These are phyloP conservation scores for Stichodactyla helianthus DNA, from an alignment of 64 coral and sea anemone species.

Conservation along the genomic window DNA sequence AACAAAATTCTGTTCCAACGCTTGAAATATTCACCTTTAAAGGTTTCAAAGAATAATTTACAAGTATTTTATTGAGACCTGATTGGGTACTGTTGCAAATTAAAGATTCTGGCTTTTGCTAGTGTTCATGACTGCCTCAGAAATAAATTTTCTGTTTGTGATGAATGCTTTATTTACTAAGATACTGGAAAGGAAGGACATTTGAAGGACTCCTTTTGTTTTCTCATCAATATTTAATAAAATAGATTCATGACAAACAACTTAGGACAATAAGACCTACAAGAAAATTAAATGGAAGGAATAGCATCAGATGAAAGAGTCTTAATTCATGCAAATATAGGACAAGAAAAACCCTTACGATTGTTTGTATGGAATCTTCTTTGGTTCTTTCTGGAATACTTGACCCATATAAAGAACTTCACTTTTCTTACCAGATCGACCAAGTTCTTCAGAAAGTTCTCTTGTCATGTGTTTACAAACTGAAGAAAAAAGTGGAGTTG, in stretches of 20 bases:
- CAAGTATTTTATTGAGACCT: too few species aligned
- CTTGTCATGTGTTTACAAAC: conserved; percentile 81
- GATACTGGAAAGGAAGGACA: neutral
- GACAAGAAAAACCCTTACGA: conserved; percentile 52
- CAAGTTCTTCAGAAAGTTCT: conserved; percentile 71
- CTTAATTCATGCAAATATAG: neutral
- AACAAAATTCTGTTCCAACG: neutral
- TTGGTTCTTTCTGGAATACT: conserved; percentile 64
- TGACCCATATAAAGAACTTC: conserved; percentile 83
- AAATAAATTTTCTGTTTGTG: neutral
- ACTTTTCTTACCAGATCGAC: conserved; percentile 61
- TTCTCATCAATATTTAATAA: neutral
- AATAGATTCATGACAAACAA: neutral
- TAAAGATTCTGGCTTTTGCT: too few species aligned
- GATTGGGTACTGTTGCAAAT: too few species aligned
- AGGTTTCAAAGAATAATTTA: too few species aligned
- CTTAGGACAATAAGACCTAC: neutral
- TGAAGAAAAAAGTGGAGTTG: neutral
- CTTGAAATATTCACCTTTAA: neutral
- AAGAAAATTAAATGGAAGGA: neutral
- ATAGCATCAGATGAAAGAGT: neutral
- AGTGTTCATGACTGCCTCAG: too few species aligned
- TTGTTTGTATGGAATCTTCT: conserved; percentile 66
- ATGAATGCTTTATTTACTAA: neutral
- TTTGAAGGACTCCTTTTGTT: neutral